phyloP scores from a whole-genome alignment of 2,113 vertebrate genomes.

The Siniperca chuatsi region DNA sequence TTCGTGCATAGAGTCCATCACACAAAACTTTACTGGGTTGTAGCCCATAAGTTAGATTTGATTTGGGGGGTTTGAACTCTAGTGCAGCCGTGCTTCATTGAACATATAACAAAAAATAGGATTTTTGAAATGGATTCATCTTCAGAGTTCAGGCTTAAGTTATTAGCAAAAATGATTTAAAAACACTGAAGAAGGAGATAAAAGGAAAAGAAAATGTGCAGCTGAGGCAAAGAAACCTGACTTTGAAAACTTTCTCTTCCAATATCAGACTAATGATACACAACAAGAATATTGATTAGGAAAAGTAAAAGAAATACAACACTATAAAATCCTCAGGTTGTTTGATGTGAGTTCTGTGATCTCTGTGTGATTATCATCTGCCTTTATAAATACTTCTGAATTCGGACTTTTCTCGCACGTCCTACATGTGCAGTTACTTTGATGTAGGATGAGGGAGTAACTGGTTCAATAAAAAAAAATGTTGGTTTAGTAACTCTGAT shows the following conservation, averaged over 20 bases:
- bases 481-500: constrained; percentile 5
- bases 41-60: neutral
- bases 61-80: neutral
- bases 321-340: neutral
- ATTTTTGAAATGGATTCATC: neutral
- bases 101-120: neutral
- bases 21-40: neutral
- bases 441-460: neutral
- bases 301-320: neutral
- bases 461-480: constrained; percentile 7
- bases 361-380: neutral
- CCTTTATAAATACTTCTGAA: neutral
- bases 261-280: neutral
- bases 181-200: constrained; percentile 19
- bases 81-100: neutral
- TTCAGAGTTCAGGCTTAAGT: neutral
- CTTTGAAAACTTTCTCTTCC: neutral
- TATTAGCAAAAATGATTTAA: neutral
- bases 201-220: constrained; percentile 15
- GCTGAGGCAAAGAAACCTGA: neutral
- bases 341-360: constrained; percentile 6
- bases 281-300: neutral
- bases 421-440: neutral
- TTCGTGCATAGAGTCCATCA: neutral
- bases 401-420: neutral